Conservation (phyloP, 2,113 vertebrate genomes). For the Donacobius atricapilla region DNA sequence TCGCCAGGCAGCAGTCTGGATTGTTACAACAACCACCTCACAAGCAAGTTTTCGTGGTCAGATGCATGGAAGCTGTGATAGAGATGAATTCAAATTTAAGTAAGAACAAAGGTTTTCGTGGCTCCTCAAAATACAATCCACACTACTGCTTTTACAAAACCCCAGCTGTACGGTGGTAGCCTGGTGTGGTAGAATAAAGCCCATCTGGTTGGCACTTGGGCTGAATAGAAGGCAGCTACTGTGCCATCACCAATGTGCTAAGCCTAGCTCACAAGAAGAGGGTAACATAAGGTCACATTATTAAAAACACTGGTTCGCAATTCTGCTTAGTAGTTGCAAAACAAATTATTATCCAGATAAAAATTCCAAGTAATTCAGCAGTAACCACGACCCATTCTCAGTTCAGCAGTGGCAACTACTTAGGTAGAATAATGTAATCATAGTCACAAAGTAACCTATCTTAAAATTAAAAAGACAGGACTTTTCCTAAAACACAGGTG, state of each 20-base stretch:
- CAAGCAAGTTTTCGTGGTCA: background rate
- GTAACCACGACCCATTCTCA: background rate
- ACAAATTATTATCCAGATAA: background rate
- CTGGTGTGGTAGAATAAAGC: background rate
- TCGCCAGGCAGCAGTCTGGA: background rate
- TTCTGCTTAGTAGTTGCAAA: background rate
- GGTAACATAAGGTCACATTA: background rate
- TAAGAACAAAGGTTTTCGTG: background rate
- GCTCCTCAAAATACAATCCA: background rate
- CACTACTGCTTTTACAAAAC: background rate
- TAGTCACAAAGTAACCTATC: background rate
- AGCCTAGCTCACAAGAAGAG: background rate
- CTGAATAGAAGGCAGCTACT: background rate
- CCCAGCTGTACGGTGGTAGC: background rate
- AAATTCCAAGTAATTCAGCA: background rate
- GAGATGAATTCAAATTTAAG: background rate
- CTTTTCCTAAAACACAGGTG: background rate
- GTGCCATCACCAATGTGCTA: background rate
- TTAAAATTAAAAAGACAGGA: background rate
- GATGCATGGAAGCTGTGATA: background rate
- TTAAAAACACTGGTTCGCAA: background rate
- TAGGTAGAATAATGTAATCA: background rate
- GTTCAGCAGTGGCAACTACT: background rate
- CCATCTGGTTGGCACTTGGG: background rate
- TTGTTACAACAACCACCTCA: background rate